Conservation (phyloP, 2,888 invertebrate species). For the Gari tellinella region DNA sequence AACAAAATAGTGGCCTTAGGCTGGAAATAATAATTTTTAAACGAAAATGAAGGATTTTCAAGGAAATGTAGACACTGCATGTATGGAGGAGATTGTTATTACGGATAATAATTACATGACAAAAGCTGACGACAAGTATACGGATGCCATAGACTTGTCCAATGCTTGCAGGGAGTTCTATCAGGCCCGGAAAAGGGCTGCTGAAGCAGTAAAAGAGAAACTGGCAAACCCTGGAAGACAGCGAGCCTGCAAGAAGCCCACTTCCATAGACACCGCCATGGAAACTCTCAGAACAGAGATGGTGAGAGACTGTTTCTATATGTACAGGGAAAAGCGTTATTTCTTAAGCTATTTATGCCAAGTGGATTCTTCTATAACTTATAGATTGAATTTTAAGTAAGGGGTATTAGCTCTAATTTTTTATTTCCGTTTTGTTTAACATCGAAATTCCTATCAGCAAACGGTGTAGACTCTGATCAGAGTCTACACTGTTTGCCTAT, state of each 20-base stretch:
- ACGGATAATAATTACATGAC: constrained; percentile 51
- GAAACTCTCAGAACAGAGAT: constrained; percentile 64
- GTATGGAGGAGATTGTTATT: constrained; percentile 23
- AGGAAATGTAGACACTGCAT: constrained; percentile 20
- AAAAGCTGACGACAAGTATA: constrained; percentile 62
- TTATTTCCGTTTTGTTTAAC: no score
- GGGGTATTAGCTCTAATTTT: no score
- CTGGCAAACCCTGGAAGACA: constrained; percentile 42
- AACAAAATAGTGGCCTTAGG: no score
- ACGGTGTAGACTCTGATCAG: no score
- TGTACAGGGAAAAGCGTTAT: not conserved
- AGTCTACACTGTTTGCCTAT: no score
- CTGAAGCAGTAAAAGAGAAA: constrained; percentile 58
- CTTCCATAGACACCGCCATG: constrained; percentile 62
- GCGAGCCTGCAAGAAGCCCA: constrained; percentile 42
- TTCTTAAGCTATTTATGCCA: not conserved
- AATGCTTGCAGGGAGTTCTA: constrained; percentile 72
- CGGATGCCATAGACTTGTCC: constrained; percentile 69
- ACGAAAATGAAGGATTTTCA: constrained; percentile 44
- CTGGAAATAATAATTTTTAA: not conserved
- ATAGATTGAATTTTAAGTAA: no score
- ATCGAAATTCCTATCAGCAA: no score
- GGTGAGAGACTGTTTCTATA: constrained; percentile 51
- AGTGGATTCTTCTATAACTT: no score
- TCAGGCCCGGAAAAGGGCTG: constrained; percentile 60